phyloP scores from a whole-genome alignment of 2,888 invertebrate genomes.

The Apamea epomidion region DNA sequence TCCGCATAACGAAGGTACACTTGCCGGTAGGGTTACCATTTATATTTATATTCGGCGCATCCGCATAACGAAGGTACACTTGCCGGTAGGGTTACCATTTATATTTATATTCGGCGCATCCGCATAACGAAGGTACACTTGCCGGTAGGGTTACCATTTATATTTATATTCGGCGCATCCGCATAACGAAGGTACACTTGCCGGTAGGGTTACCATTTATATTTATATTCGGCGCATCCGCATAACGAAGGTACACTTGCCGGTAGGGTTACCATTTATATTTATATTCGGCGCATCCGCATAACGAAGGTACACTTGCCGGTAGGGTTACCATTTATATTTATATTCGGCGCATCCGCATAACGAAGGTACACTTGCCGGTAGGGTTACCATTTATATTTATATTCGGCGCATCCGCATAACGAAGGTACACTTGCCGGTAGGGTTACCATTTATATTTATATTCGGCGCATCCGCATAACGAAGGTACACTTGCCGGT shows the following conservation, averaged over 20 bases:
- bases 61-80: constrained; percentile 45
- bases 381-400: constrained; percentile 15
- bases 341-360: constrained; percentile 58
- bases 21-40: constrained; percentile 7
- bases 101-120: constrained; percentile 54
- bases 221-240: constrained; percentile 56
- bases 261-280: constrained; percentile 8
- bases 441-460: constrained; percentile 18
- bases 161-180: constrained; percentile 55
- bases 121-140: constrained; percentile 42
- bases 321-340: constrained; percentile 11
- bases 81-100: constrained; percentile 8
- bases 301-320: constrained; percentile 26
- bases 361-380: constrained; percentile 17
- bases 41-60: constrained; percentile 51
- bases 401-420: constrained; percentile 58
- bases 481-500: constrained; percentile 7
- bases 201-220: constrained; percentile 8
- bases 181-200: constrained; percentile 39
- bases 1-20: constrained; percentile 49
- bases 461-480: constrained; percentile 57
- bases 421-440: constrained; percentile 6
- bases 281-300: constrained; percentile 57
- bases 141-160: constrained; percentile 8
- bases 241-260: constrained; percentile 34